phyloP scores from a whole-genome alignment of 2,888 invertebrate species.

The Bembecia ichneumoniformis region DNA sequence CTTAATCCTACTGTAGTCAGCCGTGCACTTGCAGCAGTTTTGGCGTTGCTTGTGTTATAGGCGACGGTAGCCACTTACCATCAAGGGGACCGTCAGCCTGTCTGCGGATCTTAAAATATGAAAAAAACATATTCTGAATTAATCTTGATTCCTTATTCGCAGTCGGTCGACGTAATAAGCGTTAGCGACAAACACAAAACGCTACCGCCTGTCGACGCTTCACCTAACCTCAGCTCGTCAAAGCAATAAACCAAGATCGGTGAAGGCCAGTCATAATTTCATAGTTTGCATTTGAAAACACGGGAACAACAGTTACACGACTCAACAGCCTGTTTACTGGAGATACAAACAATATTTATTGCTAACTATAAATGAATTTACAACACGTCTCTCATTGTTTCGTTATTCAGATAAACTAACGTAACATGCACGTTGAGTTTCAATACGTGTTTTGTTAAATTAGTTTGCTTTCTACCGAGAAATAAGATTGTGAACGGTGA shows the following conservation, averaged over 20 bases:
- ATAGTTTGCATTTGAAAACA: slow-evolving; percentile 15
- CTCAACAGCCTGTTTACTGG: not conserved
- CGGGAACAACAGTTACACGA: slow-evolving; percentile 9
- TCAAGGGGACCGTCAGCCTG: no score
- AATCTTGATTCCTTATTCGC: no score
- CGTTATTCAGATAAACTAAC: not conserved
- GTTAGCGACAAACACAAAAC: not conserved
- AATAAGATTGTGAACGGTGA: no score
- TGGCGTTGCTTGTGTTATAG: no score
- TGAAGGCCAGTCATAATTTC: slow-evolving; percentile 19
- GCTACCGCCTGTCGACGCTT: slow-evolving; percentile 5
- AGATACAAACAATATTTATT: not conserved
- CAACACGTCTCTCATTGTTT: not conserved
- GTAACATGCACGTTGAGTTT: not conserved
- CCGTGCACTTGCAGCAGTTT: no score
- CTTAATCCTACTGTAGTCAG: no score
- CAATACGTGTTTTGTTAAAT: not conserved
- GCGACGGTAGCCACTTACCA: no score
- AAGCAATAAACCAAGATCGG: slow-evolving; percentile 14
- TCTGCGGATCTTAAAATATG: no score
- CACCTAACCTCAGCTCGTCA: slow-evolving; percentile 4
- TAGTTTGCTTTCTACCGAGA: no score
- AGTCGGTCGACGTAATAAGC: no score
- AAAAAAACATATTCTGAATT: no score
- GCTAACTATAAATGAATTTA: not conserved